Evolutionary conservation across 2,113 vertebrate species (phyloP), one percentile per base, ranked within the genome.

Genomic region (Ammodytes dubius): DNA sequence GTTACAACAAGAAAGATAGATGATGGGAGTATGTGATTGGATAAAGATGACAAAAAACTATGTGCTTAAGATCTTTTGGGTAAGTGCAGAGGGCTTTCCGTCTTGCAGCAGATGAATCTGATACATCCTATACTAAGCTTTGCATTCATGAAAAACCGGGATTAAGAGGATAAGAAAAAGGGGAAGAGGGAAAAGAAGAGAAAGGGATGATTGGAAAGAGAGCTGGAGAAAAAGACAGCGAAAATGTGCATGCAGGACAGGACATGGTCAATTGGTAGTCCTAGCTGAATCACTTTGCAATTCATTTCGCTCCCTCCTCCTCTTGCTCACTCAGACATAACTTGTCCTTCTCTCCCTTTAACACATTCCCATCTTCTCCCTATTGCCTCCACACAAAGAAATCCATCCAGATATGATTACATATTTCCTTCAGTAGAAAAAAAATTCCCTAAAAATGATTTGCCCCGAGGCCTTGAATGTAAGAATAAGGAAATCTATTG

Each of bases 211-310:
- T 42, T 19, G 54, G 57, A 58, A 13, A 52, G 46, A 67, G 42
- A 77, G 61, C 81, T 60, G 46, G 50, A 77, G 78, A 81, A 63
- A 79, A 76, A 82, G 65, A 81, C 39, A 54, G 37, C 76, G 42
- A 74, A 79, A 63, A 6, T 65, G 57, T 52, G 66, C 15, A 57
- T 75, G 78, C 45, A 45, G 65, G 61, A 61, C 66, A 53, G 59
- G 78, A 75, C 63, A 35, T 60, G 46, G 46, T 52, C 47, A 40
- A 89, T 89, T 85, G 79, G 87, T 91, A 53, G 69, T 86, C 13
- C 14, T 76, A 27, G 86, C 88, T 89, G 91, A 92, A 52, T 89
- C 87, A 91, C 56, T 79, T 79, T 79, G 67, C 54, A 64, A 17
- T 80, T 75, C 54, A 85, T 81, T 87, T 87, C 47, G 19, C 52